Percentiles rank a stretch among this genome's conserved stretches.
Evolutionary conservation across 2,113 vertebrate species (phyloP).

Genomic region (Pelobates fuscus): DNA sequence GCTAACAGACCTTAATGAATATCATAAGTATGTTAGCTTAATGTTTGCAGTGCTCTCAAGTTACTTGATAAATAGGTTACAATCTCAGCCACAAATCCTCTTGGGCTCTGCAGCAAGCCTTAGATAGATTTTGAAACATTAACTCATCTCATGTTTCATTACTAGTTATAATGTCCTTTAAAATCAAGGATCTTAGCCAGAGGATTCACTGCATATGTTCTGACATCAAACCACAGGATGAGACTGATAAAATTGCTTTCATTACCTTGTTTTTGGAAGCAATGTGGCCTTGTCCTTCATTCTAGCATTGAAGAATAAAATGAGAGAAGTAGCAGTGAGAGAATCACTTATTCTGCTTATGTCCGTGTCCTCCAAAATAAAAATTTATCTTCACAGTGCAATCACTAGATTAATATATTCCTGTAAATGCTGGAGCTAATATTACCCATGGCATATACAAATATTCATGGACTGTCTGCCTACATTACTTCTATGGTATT

Average conservation of each 20-base stretch:
- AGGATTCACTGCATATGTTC: not conserved
- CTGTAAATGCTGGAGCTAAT: too few relatives aligned
- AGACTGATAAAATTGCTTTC: conserved; percentile 18
- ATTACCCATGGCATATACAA: too few relatives aligned
- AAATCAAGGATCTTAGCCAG: conserved; percentile 8
- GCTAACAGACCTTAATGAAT: not conserved
- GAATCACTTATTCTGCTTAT: not conserved
- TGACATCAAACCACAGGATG: conserved; percentile 4
- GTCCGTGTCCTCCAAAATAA: not conserved
- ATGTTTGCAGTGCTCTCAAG: not conserved
- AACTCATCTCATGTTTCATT: conserved; percentile 19
- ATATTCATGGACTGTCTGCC: too few relatives aligned
- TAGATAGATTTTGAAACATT: conserved; percentile 9
- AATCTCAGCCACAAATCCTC: not conserved
- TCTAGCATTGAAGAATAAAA: not conserved
- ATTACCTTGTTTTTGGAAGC: conserved; percentile 27
- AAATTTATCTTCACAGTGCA: not conserved
- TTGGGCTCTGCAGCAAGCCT: not conserved
- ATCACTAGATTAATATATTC: not conserved
- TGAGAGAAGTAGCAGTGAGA: not conserved
- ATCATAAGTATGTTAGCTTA: not conserved
- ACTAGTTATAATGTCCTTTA: conserved; percentile 2
- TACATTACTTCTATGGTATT: too few relatives aligned
- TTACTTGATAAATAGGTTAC: conserved; percentile 18
- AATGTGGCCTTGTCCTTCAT: conserved; percentile 27